Conservation (phyloP, 2,113 vertebrate genomes). For the Otus sunia region DNA sequence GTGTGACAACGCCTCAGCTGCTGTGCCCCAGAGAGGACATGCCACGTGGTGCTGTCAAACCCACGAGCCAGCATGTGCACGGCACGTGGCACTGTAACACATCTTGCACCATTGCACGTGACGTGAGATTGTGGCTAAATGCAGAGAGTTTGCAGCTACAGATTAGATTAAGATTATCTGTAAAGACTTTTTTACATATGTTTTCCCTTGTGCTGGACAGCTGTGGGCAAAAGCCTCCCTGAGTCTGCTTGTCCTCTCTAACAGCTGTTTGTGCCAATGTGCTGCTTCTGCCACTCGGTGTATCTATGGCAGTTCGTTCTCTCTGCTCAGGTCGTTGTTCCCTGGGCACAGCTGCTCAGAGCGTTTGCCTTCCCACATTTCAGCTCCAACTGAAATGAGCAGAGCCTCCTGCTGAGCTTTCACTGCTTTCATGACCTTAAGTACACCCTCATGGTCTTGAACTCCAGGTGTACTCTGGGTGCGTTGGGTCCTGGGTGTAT, state of each 20-base stretch:
- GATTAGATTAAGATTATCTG: background rate
- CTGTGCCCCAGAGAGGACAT: background rate
- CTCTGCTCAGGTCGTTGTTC: background rate
- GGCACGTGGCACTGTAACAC: background rate
- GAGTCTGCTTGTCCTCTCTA: background rate
- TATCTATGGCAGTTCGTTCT: accelerated
- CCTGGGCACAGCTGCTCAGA: background rate
- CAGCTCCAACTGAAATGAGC: background rate
- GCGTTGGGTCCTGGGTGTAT: background rate
- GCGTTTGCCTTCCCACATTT: background rate
- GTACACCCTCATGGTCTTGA: background rate
- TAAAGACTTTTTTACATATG: background rate
- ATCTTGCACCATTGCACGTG: background rate
- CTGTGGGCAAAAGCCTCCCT: background rate
- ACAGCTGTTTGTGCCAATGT: background rate
- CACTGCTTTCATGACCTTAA: background rate
- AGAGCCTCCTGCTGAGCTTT: background rate
- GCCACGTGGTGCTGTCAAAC: background rate
- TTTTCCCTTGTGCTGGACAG: background rate
- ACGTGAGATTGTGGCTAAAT: accelerated
- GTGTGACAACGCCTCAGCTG: background rate
- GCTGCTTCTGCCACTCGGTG: background rate
- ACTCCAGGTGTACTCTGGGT: background rate
- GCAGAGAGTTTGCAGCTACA: background rate
- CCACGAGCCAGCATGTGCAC: accelerated